Evolutionary conservation across 1,140 invertebrate genomes (phyloP), one percentile per base, ranked within the genome.

Genomic region (Bemisia tabaci): DNA sequence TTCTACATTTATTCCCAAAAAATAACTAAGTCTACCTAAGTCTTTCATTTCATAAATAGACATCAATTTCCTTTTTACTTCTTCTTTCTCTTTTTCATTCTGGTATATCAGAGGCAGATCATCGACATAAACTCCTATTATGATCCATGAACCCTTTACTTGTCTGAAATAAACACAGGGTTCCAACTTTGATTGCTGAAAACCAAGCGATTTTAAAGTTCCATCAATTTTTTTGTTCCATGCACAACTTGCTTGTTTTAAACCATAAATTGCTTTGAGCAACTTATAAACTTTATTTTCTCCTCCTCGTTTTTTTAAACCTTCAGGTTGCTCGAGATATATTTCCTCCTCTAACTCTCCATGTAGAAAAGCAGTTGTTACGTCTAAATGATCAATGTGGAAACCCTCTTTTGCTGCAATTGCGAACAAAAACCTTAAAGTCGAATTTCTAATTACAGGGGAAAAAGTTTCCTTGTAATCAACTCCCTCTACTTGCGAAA

Each of bases 161-260:
- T n/a, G 12, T n/a, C 48, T 12, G 48, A n/a, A n/a, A n/a, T n/a
- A n/a, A n/a, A n/a, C n/a, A n/a, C n/a, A n/a, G n/a, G n/a, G n/a
- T n/a, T n/a, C n/a, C n/a, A n/a, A n/a, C n/a, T n/a, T n/a, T n/a
- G n/a, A n/a, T n/a, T n/a, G 12, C n/a, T 59, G n/a, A n/a, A n/a
- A n/a, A n/a, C n/a, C n/a, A n/a, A n/a, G n/a, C n/a, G n/a, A n/a
- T n/a, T n/a, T n/a, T n/a, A n/a, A n/a, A n/a, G n/a, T n/a, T n/a
- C n/a, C n/a, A n/a, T n/a, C n/a, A n/a, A n/a, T n/a, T n/a, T n/a
- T 71, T 22, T 72, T 62, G 65, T 78, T 75, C 79, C 79, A 81
- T 17, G 67, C 70, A 48, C 72, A 66, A 21, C 76, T 69, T 24
- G 77, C 70, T 72, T 81, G 78, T 70, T 79, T 79, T 1, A 81